Conservation (phyloP, 1,140 invertebrate genomes). For the Camponotus floridanus region DNA sequence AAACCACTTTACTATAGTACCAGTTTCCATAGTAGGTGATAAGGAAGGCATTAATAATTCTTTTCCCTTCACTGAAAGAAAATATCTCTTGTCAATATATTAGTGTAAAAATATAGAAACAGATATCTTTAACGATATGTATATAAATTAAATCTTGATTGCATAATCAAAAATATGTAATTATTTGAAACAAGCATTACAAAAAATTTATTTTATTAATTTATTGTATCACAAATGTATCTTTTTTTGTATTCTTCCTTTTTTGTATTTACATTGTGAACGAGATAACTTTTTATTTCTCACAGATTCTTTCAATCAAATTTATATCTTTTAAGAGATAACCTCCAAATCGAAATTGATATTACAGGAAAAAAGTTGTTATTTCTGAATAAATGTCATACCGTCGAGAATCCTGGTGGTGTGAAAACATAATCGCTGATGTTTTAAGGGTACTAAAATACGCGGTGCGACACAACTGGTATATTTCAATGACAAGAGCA, state of each 20-base stretch:
- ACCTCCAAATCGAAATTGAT: conserved; percentile 49
- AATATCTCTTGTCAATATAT: conserved; percentile 30
- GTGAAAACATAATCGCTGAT: conserved; percentile 82
- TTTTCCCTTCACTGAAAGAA: conserved; percentile 81
- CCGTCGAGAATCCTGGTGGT: conserved; percentile 82
- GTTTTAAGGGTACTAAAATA: conserved; percentile 74
- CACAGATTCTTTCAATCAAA: background rate
- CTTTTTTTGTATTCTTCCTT: background rate
- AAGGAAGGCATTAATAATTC: conserved; percentile 92
- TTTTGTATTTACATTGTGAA: conserved; percentile 5
- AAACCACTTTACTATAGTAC: conserved; percentile 98
- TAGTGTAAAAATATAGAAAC: background rate
- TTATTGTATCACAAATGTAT: background rate
- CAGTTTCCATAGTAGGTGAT: conserved; percentile 99
- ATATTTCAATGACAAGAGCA: conserved; percentile 74
- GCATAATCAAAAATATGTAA: conserved; percentile 69
- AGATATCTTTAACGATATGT: conserved; percentile 16
- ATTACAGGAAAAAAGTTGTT: background rate
- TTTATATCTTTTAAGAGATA: conserved; percentile 25
- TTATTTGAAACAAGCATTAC: background rate
- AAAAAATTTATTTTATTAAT: background rate
- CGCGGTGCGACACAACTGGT: conserved; percentile 72
- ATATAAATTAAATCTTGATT: conserved; percentile 61
- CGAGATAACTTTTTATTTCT: background rate
- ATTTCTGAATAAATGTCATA: conserved; percentile 73